Evolutionary conservation across 1,140 invertebrate genomes (phyloP), one percentile per base, ranked within the genome.

Genomic region (Magallana gigas): DNA sequence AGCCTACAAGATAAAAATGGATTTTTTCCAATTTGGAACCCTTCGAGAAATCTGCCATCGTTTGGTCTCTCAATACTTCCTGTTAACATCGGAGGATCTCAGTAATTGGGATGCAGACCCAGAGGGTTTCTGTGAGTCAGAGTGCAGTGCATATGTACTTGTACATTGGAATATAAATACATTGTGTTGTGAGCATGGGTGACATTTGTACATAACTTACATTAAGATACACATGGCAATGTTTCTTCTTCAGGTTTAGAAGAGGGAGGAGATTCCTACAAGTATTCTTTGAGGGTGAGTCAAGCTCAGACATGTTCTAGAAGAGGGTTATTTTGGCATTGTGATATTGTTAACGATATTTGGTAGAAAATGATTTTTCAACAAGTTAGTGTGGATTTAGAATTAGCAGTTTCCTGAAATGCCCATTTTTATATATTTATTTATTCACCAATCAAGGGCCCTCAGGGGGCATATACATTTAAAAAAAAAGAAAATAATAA

Each of bases 81-180:
- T 98, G 56, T 95, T 99, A 14, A 98, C 97, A 5, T 95, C 96
- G 85, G 96, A 97, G 83, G 98, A 99, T 94, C 95, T 99, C 71
- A 96, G 97, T 84, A 95, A 96, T n/a, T 99, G 98, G 98, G 97
- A 98, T 92, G 96, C 96, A 11, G 97, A 98, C 95, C 98, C 98
- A 0, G 98, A 99, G 95, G 97, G 96, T 90, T 99, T 98, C 95
- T 97, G 96, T 96, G 95, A 95, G 92, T 57, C 18, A 64, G 1
- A 64, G 2, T 48, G 5, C 36, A 48, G 36, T 48, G 5, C 36
- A 48, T 48, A 5, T 48, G 36, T 48, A 48, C 36, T 48, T 48
- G 36, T 48, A 48, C 36, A 2, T 48, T 48, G 36, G 2, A 48
- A 4, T 48, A 48, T 48, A 48, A 48, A 5, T 48, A 48, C 36